A percentile compares a stretch with the other conserved stretches of the same genome.
These are phyloP conservation scores for Elysia crispata DNA, from an alignment of 2,888 invertebrate genomes.

Conservation along the genomic window DNA sequence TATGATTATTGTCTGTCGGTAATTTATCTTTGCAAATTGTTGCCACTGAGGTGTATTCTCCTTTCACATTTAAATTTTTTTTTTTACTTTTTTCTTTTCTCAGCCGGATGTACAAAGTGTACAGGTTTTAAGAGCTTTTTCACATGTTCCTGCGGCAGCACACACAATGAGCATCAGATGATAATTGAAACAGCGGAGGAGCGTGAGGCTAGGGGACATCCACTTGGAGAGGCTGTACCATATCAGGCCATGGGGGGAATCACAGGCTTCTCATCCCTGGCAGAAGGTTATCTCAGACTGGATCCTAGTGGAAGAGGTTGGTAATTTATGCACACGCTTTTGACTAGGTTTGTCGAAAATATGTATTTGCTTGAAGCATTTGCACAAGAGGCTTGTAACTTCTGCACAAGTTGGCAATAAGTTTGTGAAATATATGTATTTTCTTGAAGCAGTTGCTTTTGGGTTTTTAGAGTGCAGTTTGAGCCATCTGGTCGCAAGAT, in stretches of 20 bases:
- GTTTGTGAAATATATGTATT: too few species aligned
- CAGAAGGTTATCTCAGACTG: conserved; percentile 76
- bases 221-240: conserved; percentile 73
- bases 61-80: too few species aligned
- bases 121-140: conserved; percentile 74
- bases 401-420: too few species aligned
- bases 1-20: too few species aligned
- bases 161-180: conserved; percentile 71
- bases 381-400: too few species aligned
- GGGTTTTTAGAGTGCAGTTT: too few species aligned
- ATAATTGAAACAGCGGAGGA: conserved; percentile 76
- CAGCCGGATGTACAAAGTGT: conserved; percentile 70
- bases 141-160: conserved; percentile 75
- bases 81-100: neutral
- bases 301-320: conserved; percentile 77
- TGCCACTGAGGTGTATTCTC: too few species aligned
- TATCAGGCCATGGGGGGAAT: conserved; percentile 78
- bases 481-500: too few species aligned
- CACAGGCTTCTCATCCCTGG: conserved; percentile 77
- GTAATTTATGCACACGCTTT: conserved; percentile 2
- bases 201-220: conserved; percentile 75
- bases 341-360: too few species aligned
- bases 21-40: too few species aligned
- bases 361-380: too few species aligned
- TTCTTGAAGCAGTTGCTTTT: too few species aligned